A percentile compares a stretch with the other conserved stretches of the same genome.
Conservation (phyloP, 1,140 invertebrate genomes). For the Acyrthosiphon pisum region DNA sequence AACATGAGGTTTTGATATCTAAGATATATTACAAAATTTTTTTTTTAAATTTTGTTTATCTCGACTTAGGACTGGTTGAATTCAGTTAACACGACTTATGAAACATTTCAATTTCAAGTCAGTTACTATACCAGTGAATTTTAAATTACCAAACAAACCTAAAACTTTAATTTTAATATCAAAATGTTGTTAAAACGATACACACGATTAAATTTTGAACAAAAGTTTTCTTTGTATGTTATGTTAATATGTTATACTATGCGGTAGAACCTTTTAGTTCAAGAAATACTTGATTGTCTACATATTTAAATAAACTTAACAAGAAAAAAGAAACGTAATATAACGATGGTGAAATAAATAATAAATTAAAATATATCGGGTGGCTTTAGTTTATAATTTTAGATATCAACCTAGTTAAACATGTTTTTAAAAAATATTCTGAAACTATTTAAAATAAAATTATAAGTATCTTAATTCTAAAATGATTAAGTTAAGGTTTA, state of each 20-base stretch:
- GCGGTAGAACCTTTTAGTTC: not conserved
- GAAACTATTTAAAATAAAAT: not conserved
- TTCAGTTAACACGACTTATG: not conserved
- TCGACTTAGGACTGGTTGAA: not conserved
- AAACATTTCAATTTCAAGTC: not conserved
- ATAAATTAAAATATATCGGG: not conserved
- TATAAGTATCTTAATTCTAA: not conserved
- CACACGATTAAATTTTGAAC: not conserved
- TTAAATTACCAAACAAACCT: no score
- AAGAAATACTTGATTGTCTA: not conserved
- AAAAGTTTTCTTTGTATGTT: not conserved
- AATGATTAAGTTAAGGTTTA: not conserved
- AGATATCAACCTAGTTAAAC: not conserved
- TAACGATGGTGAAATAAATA: not conserved
- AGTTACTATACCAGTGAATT: not conserved
- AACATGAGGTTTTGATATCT: not conserved
- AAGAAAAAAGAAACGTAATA: no score
- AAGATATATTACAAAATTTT: not conserved
- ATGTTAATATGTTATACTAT: not conserved
- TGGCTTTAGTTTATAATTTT: not conserved
- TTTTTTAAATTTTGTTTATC: not conserved
- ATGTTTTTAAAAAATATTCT: not conserved
- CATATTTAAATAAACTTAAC: no score
- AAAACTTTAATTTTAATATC: no score
- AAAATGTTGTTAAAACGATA: not conserved